A percentile compares a stretch with the other conserved stretches of the same genome.
phyloP scores from a whole-genome alignment of 53 echinoderm and acorn worm genomes.

The Glandiceps talaboti region DNA sequence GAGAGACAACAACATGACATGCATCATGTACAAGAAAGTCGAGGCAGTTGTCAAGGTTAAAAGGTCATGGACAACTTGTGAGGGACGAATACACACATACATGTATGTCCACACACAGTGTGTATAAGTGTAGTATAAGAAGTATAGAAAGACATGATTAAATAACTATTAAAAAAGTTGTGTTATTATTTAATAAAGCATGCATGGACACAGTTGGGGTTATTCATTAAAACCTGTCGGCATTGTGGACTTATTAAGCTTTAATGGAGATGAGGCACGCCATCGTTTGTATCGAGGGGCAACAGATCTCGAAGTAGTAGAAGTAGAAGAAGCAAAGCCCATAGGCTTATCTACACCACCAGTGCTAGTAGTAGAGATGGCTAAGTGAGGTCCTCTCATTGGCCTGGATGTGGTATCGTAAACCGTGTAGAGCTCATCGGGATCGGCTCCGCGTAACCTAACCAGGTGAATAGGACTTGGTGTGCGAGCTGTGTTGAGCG shows the following conservation, averaged over 20 bases:
- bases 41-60: no score
- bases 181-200: no score
- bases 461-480: neutral
- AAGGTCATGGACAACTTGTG: no score
- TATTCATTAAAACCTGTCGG: neutral
- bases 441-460: neutral
- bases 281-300: neutral
- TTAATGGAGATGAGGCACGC: neutral
- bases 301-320: neutral
- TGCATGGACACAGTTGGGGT: neutral
- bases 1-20: no score
- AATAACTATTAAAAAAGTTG: no score
- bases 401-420: neutral
- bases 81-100: no score
- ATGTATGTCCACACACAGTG: no score
- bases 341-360: neutral
- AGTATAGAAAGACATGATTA: no score
- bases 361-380: neutral
- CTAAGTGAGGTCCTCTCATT: neutral
- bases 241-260: neutral
- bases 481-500: slow-evolving; percentile 33
- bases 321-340: neutral
- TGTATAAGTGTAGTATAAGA: no score
- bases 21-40: no score
- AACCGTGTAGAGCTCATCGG: neutral